phyloP scores from a whole-genome alignment of 1,140 invertebrate species.

The Drosophila triauraria region DNA sequence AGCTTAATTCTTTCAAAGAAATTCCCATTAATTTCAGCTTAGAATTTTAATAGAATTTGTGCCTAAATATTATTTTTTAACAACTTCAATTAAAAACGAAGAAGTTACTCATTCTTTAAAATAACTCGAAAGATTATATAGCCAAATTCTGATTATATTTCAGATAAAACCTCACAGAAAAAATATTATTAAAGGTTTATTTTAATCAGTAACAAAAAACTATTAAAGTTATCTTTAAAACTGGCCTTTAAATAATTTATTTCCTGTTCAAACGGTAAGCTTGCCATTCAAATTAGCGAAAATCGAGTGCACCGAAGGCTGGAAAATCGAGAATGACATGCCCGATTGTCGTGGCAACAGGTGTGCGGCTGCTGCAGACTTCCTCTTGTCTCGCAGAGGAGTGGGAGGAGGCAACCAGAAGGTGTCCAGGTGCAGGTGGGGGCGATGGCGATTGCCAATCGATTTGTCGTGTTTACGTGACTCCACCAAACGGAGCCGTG shows the following conservation, averaged over 20 bases:
- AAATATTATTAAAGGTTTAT: background rate
- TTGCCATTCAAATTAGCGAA: conserved; percentile 27
- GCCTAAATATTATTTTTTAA: too few relatives aligned
- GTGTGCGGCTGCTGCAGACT: conserved; percentile 47
- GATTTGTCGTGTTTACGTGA: conserved; percentile 80
- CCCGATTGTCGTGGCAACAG: conserved; percentile 53
- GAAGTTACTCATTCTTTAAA: too few relatives aligned
- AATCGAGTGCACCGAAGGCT: background rate
- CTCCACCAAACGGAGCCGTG: conserved; percentile 48
- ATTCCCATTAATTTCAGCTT: too few relatives aligned
- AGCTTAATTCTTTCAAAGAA: too few relatives aligned
- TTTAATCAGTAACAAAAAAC: background rate
- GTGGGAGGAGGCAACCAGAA: background rate
- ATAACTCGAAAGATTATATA: too few relatives aligned
- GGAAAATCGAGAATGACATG: conserved; percentile 50
- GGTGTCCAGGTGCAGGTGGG: conserved; percentile 37
- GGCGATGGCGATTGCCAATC: conserved; percentile 64
- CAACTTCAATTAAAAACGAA: too few relatives aligned
- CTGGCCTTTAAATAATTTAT: background rate
- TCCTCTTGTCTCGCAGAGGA: background rate
- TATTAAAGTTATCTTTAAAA: background rate
- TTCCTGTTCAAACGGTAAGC: conserved; percentile 13
- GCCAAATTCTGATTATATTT: too few relatives aligned
- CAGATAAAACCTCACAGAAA: background rate
- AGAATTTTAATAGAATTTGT: too few relatives aligned